Evolutionary conservation across 2,797 vertebrate species (phyloP), one percentile per base, ranked within the genome.

Genomic region (Anguilla marmorata): DNA sequence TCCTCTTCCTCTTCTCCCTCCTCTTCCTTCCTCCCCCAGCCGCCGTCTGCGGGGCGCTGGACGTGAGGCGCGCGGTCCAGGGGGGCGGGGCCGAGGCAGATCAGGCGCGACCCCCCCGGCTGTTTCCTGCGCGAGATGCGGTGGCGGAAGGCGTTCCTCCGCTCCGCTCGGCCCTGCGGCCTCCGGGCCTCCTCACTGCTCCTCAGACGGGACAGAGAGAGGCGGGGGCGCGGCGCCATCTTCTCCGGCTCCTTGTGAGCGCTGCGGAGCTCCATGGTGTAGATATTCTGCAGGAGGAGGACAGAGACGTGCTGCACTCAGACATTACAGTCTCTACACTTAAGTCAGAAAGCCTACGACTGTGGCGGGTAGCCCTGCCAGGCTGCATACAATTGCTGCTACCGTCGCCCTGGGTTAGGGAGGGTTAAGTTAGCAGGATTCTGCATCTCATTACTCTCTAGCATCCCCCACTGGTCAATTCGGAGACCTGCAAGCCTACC

Each of bases 191-290:
- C 87, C 82, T 93, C 92, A 0, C 94, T 87, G 86, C 94, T 94
- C 91, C 97, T 95, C 0, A 97, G 96, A 91, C 95, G 93, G 0
- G 96, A 95, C 91, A 98, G 95, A 56, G 98, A 98, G 91, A 99
- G 98, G 86, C 95, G 97, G 83, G 98, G 96, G 92, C 96, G 97
- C 14, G 93, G 91, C 2, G 90, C 79, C 89, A 97, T 96, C 88
- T 93, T 93, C 89, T 96, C 96, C 84, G 96, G 95, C 90, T 95
- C 93, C 95, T 97, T 98, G 96, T 98, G 97, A 87, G 98, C 96
- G 74, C 98, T 99, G 92, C 98, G 98, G 90, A 99, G 96, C 92
- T 99, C 98, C 98, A 99, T 99, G 88, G 97, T 94, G 94, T 98
- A 99, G 86, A 98, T 94, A 82, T 96, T 95, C 97, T 99, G 94